Evolutionary conservation across 2,797 vertebrate species (phyloP).

Genomic region (Hemitrygon akajei): DNA sequence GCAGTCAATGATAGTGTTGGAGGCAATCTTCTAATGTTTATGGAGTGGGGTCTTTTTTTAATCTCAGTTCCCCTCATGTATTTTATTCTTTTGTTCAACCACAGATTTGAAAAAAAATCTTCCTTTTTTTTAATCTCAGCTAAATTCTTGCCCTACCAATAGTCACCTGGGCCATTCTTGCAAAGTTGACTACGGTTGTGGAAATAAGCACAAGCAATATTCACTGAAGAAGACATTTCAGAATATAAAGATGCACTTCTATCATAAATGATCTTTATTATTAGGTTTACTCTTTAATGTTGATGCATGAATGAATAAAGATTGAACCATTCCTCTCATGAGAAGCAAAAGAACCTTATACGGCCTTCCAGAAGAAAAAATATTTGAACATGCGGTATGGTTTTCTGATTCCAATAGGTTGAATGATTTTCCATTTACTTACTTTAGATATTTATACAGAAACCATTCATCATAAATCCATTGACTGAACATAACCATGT

Average conservation of each 20-base stretch:
- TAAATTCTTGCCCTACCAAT: slow-evolving; percentile 3
- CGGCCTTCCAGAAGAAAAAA: not conserved
- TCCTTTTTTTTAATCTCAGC: not conserved
- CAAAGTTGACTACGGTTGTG: not conserved
- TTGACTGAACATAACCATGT: not conserved
- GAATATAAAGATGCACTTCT: not conserved
- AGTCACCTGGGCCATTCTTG: not conserved
- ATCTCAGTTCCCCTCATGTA: no score
- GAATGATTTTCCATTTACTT: slow-evolving; percentile 18
- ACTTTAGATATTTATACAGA: not conserved
- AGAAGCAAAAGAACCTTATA: not conserved
- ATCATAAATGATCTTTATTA: no score
- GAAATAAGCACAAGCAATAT: not conserved
- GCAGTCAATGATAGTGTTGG: no score
- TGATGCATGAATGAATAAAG: not conserved
- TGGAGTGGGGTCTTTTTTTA: no score
- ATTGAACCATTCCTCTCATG: not conserved
- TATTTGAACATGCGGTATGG: not conserved
- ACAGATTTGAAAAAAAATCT: not conserved
- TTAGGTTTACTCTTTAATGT: not conserved
- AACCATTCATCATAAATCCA: slow-evolving; percentile 1
- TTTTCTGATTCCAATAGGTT: slow-evolving; percentile 1
- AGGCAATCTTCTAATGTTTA: no score
- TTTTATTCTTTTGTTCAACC: not conserved
- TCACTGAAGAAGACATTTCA: not conserved